Conservation (phyloP, 2,113 vertebrate species). For the Hylia prasina region DNA sequence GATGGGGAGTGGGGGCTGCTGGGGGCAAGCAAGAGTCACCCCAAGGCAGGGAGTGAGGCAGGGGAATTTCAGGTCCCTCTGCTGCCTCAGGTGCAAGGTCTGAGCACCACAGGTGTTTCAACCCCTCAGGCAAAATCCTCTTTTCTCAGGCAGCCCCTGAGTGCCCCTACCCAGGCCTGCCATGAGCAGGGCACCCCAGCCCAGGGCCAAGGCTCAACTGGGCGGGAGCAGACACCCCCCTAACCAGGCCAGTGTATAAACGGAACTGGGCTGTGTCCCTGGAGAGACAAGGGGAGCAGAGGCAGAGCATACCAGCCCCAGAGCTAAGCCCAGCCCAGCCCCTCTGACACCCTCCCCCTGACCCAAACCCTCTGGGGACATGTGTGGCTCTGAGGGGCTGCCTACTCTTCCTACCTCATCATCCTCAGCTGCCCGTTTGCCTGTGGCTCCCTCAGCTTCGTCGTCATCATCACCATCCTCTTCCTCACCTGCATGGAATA, state of each 20-base stretch:
- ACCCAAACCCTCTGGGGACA: background rate
- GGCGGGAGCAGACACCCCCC: accelerated
- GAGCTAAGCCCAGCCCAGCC: accelerated
- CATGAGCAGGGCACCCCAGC: background rate
- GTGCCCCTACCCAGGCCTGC: background rate
- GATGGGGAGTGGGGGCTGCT: accelerated
- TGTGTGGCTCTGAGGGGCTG: accelerated
- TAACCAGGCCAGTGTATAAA: background rate
- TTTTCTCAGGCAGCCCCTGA: accelerated
- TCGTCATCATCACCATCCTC: conserved; percentile 92
- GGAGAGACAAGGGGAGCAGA: accelerated
- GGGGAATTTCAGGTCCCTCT: accelerated
- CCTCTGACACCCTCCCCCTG: background rate
- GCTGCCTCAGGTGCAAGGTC: background rate
- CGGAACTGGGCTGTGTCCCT: background rate
- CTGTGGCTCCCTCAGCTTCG: conserved; percentile 83
- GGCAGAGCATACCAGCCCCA: background rate
- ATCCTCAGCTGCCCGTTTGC: conserved; percentile 90
- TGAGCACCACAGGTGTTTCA: background rate
- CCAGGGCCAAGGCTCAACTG: accelerated
- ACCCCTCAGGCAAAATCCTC: accelerated
- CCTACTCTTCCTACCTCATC: conserved; percentile 75
- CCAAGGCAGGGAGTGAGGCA: background rate
- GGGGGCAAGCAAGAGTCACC: background rate
- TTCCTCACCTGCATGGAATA: conserved; percentile 78